Base-by-base conservation (phyloP, 2,797 vertebrate species). In the Choloepus didactylus region DNA sequence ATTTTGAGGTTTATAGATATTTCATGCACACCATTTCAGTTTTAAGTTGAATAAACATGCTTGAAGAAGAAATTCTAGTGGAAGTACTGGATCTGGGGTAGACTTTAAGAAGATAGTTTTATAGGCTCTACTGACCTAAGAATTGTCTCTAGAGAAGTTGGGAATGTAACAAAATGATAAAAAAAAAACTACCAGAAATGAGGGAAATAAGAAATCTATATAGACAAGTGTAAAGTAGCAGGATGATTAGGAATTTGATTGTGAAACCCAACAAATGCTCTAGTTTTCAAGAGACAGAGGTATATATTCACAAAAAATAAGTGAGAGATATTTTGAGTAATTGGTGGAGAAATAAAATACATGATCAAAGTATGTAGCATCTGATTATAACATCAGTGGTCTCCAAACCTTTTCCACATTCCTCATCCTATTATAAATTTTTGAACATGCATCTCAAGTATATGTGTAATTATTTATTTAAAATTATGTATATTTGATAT, bases 201-300 rank as follows among this genome's bases (percentile, higher is more conserved):
- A 64, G 6, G 69, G 27, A 91, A 73, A 35, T 82, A 38, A 85
- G 56, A 92, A 41, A 27, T 67, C 1, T 64, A 29, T 56, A 83
- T 12, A 59, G 6, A 5, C 16, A 89, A 75, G 35, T 93, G 54
- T 15, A 31, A 77, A 91, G 54, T 73, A 95, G 80, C 18, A 87
- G 38, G 19, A 72, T 92, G 25, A 46, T 94, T 86, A 92, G 49
- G 44, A 95, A 95, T 70, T 77, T 49, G 27, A 60, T 75, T 69
- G 35, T 12, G 76, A 2, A 38, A 73, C 49, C 66, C 75, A 62
- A 73, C 19, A 38, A 60, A 75, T 12, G 10, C 49, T 46, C 23
- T 62, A 35, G 64, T 54, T n/a, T 93, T 87, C 64, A 62, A 96
- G 54, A 94, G 41, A 18, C 1, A 5, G 6, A 85, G 6, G 7